These are phyloP conservation scores for Stegostoma tigrinum DNA, from an alignment of 2,113 vertebrate genomes.

Conservation along the genomic window DNA sequence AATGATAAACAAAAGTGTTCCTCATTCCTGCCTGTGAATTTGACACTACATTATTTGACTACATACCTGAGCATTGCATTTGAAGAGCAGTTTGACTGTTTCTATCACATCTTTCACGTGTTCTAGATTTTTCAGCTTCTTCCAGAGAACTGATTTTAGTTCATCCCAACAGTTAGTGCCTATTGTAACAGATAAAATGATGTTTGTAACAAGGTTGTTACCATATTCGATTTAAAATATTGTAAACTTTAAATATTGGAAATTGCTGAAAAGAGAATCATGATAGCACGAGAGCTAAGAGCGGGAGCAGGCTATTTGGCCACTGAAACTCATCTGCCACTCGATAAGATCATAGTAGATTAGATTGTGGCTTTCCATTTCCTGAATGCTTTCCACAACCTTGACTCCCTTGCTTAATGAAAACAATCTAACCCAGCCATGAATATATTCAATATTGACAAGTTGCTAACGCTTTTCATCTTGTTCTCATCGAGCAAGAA, in stretches of 20 bases:
- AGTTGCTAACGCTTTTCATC: too few species aligned
- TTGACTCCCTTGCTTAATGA: too few species aligned
- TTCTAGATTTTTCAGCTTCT: slow-evolving; percentile 76
- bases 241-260: not conserved
- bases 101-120: slow-evolving; percentile 76
- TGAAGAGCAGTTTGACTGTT: slow-evolving; percentile 75
- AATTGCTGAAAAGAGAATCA: too few species aligned
- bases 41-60: not conserved
- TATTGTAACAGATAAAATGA: slow-evolving; percentile 45
- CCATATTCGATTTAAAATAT: not conserved
- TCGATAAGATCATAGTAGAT: too few species aligned
- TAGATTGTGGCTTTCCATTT: too few species aligned
- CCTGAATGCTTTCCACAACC: too few species aligned
- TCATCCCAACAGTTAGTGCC: slow-evolving; percentile 86
- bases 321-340: too few species aligned
- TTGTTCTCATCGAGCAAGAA: too few species aligned
- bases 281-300: too few species aligned
- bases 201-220: not conserved
- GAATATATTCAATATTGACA: too few species aligned
- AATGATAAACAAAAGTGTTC: not conserved
- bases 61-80: slow-evolving; percentile 58
- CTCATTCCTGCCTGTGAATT: not conserved
- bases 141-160: slow-evolving; percentile 78
- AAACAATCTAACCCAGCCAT: too few species aligned
- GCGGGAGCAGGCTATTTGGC: too few species aligned